Evolutionary conservation across 2,113 vertebrate species (phyloP).

Genomic region (Smithornis capensis): DNA sequence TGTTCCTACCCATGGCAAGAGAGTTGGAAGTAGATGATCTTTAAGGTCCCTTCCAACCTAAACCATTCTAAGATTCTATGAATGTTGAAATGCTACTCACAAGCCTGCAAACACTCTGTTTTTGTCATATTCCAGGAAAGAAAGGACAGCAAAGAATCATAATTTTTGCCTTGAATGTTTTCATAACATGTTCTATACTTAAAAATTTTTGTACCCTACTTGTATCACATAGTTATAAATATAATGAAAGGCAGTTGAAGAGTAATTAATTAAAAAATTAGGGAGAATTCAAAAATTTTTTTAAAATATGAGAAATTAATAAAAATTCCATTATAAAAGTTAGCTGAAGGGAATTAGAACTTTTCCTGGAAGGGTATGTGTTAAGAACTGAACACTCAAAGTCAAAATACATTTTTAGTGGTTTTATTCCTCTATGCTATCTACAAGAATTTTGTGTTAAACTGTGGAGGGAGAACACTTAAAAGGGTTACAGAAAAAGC

Average conservation of each 20-base stretch:
- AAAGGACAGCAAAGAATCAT: not conserved
- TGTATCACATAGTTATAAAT: not conserved
- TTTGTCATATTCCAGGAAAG: not conserved
- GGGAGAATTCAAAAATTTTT: not conserved
- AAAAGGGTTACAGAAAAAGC: not conserved
- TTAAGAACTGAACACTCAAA: not conserved
- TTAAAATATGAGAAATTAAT: not conserved
- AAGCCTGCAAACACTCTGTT: rapidly evolving
- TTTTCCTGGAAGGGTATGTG: not conserved
- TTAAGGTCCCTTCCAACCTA: not conserved
- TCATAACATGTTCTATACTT: not conserved
- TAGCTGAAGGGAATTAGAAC: not conserved
- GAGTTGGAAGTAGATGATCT: not conserved
- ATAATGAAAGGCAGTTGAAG: not conserved
- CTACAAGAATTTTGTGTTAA: not conserved
- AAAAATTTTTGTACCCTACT: not conserved
- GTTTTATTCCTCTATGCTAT: not conserved
- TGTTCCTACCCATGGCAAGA: not conserved
- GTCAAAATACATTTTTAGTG: not conserved
- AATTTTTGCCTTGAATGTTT: not conserved
- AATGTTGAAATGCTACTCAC: not conserved
- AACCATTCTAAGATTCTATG: not conserved
- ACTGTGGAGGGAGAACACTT: not conserved
- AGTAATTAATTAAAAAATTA: not conserved
- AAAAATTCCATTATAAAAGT: not conserved